phyloP scores from a whole-genome alignment of 2,888 invertebrate species.

The Bhutanitis thaidina region DNA sequence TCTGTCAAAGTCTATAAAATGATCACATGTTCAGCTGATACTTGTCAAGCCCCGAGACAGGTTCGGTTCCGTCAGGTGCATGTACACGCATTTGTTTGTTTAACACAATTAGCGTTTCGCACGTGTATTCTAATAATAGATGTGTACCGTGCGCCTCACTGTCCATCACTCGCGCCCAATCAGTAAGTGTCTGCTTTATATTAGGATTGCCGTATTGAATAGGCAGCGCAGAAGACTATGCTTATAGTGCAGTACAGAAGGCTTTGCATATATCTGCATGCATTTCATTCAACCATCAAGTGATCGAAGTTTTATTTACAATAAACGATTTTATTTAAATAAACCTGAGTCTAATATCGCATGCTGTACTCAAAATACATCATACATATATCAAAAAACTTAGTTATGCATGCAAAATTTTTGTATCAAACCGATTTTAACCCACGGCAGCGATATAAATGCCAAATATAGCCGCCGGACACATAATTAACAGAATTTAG shows the following conservation, averaged over 20 bases:
- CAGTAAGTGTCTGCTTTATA: conserved; percentile 59
- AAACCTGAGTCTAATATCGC: conserved; percentile 6
- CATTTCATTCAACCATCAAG: conserved; percentile 11
- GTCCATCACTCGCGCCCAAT: conserved; percentile 64
- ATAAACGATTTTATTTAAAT: conserved; percentile 2
- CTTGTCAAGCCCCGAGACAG: conserved; percentile 36
- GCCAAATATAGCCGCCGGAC: conserved; percentile 22
- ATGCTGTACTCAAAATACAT: background rate
- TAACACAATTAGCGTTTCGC: conserved; percentile 74
- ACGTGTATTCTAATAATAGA: conserved; percentile 68
- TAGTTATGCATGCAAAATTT: conserved; percentile 13
- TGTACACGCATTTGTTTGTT: conserved; percentile 60
- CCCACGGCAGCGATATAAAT: conserved; percentile 20
- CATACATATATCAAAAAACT: conserved; percentile 4
- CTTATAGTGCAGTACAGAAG: conserved; percentile 35
- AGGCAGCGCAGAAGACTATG: conserved; percentile 33
- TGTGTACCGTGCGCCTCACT: conserved; percentile 51
- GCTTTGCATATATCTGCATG: conserved; percentile 20
- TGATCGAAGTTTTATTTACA: background rate
- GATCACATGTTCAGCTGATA: conserved; percentile 20
- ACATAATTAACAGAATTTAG: conserved; percentile 22
- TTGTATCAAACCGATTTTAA: conserved; percentile 14
- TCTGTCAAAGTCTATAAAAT: background rate
- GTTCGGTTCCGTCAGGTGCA: conserved; percentile 48
- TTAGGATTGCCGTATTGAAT: conserved; percentile 43